phyloP scores from a whole-genome alignment of 1,140 invertebrate species.

The Thaumetopoea pityocampa region DNA sequence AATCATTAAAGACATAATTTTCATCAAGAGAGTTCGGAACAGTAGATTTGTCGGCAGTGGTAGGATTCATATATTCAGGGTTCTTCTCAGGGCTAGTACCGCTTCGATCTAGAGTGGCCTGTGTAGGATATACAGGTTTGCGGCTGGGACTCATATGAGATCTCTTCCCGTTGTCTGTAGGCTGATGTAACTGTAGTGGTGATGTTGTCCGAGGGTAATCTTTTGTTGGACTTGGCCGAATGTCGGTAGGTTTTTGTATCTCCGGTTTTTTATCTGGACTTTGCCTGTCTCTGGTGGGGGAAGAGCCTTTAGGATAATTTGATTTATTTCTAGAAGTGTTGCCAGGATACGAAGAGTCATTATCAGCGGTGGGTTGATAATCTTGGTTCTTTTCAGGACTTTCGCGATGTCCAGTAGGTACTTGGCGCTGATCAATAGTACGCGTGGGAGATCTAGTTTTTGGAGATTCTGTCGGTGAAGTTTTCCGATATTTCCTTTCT shows the following conservation, averaged over 20 bases:
- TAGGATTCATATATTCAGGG: constrained; percentile 48
- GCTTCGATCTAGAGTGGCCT: constrained; percentile 8
- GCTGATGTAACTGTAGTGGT: constrained; percentile 5
- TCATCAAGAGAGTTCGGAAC: constrained; percentile 11
- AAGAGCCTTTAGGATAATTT: constrained; percentile 4
- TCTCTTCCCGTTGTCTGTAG: constrained; percentile 1
- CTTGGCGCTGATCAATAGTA: neutral
- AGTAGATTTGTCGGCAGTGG: constrained; percentile 27
- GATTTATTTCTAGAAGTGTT: constrained; percentile 28
- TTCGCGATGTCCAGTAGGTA: constrained; percentile 9
- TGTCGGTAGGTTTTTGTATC: constrained; percentile 3
- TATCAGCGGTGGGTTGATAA: neutral
- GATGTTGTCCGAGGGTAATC: constrained; percentile 9
- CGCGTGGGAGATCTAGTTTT: constrained; percentile 17
- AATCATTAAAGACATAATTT: no score
- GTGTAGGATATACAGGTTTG: constrained; percentile 2
- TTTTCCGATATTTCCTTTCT: constrained; percentile 25
- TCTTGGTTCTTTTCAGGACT: constrained; percentile 19
- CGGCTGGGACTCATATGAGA: constrained; percentile 21
- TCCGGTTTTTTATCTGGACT: constrained; percentile 25
- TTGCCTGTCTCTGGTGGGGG: constrained; percentile 14
- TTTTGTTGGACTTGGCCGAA: neutral
- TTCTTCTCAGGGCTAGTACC: constrained; percentile 29
- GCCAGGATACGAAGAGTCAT: neutral
- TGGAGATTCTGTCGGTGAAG: constrained; percentile 9